A percentile compares a stretch with the other conserved stretches of the same genome.
These are phyloP conservation scores for Antitype chi DNA, from an alignment of 2,888 invertebrate genomes.

Conservation along the genomic window DNA sequence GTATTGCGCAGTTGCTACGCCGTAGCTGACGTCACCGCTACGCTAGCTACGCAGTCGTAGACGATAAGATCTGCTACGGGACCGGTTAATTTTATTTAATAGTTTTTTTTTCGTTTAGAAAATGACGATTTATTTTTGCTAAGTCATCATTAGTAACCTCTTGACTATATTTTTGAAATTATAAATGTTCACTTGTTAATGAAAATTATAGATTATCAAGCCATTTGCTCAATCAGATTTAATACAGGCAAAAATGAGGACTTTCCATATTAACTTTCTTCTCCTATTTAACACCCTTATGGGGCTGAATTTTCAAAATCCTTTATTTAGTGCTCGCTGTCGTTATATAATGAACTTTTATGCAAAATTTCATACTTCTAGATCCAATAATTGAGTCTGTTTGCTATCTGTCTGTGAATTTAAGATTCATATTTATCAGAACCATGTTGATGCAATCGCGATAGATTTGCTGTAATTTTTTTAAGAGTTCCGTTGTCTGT, in stretches of 20 bases:
- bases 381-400: not conserved
- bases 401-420: not conserved
- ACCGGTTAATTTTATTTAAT: not conserved
- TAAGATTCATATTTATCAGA: not conserved
- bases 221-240: not conserved
- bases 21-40: conserved; percentile 31
- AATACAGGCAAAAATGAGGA: not conserved
- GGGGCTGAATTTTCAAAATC: not conserved
- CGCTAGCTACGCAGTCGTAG: conserved; percentile 27
- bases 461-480: too few species aligned
- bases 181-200: not conserved
- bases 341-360: not conserved
- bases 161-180: not conserved
- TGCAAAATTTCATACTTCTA: not conserved
- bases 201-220: not conserved
- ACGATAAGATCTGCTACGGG: conserved; percentile 27
- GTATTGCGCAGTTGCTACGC: conserved; percentile 29
- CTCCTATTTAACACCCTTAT: not conserved
- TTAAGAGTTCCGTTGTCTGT: too few species aligned
- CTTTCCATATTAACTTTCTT: not conserved
- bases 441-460: not conserved
- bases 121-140: not conserved
- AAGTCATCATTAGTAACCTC: too few species aligned
- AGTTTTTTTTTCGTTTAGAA: not conserved
- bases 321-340: not conserved